Conservation (phyloP, 2,888 invertebrate species). For the Brachylomia viminalis region DNA sequence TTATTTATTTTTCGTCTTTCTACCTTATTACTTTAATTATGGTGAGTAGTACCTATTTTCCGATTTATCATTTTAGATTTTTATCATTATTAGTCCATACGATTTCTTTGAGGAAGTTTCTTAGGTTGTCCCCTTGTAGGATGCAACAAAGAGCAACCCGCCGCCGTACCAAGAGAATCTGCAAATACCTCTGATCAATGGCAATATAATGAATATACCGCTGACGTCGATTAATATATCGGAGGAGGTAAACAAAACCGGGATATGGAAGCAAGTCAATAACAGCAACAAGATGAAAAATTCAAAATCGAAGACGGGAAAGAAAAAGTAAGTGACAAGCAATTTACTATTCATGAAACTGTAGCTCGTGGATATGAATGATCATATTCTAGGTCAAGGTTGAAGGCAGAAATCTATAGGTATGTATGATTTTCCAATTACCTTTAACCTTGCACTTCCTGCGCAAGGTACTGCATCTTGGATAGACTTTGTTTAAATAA, state of each 20-base stretch:
- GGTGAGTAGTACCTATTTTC: constrained; percentile 68
- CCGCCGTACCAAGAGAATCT: constrained; percentile 92
- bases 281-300: constrained; percentile 91
- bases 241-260: constrained; percentile 97
- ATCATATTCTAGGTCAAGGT: background rate
- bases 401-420: background rate
- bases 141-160: constrained; percentile 86
- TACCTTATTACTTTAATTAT: constrained; percentile 61
- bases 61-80: constrained; percentile 47
- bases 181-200: constrained; percentile 96
- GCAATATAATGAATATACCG: constrained; percentile 97
- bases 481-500: background rate
- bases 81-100: constrained; percentile 41
- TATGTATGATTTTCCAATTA: background rate
- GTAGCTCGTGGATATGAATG: background rate
- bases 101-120: constrained; percentile 65
- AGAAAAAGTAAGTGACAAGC: constrained; percentile 84
- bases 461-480: no score
- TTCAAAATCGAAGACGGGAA: constrained; percentile 82
- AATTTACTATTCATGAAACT: constrained; percentile 4
- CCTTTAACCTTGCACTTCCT: background rate
- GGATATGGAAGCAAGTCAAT: constrained; percentile 98
- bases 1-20: constrained; percentile 63
- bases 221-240: constrained; percentile 96
- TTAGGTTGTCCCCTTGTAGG: constrained; percentile 83